Evolutionary conservation across 2,888 invertebrate genomes (phyloP).

Genomic region (Neoitamus cyanurus): DNA sequence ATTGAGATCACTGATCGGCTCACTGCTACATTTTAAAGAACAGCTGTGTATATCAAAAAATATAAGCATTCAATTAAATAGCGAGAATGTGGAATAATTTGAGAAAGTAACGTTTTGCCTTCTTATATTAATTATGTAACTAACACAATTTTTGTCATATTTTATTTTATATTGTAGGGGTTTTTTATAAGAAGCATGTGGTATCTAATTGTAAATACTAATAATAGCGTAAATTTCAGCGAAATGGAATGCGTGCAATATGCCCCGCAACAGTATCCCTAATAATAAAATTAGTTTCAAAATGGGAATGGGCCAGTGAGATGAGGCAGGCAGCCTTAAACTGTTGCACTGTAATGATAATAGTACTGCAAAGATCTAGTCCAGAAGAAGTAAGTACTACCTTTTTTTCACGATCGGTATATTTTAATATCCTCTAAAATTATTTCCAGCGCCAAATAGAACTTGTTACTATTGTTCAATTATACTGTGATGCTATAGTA

Average conservation of each 20-base stretch:
- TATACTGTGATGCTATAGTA: constrained; percentile 65
- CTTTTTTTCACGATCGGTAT: neutral
- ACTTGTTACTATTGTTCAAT: constrained; percentile 66
- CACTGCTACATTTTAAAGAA: too few relatives aligned
- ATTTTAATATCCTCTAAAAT: neutral
- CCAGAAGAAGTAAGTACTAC: constrained; percentile 67
- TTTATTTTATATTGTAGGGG: neutral
- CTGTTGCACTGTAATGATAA: constrained; percentile 70
- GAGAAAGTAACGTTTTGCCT: too few relatives aligned
- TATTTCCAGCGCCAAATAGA: constrained; percentile 70
- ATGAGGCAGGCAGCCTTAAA: constrained; percentile 67
- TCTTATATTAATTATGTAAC: neutral
- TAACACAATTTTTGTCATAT: neutral
- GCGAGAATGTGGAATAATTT: too few relatives aligned
- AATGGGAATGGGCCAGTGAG: constrained; percentile 63
- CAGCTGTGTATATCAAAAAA: too few relatives aligned
- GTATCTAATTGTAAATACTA: neutral
- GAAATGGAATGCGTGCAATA: constrained; percentile 72
- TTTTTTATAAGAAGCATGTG: neutral
- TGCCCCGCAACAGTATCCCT: constrained; percentile 73
- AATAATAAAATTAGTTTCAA: constrained; percentile 68
- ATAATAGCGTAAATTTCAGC: constrained; percentile 59
- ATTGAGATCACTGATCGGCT: too few relatives aligned
- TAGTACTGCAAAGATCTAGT: constrained; percentile 70
- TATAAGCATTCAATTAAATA: too few relatives aligned